These are phyloP conservation scores for Leptinotarsa texana DNA, from an alignment of 1,140 invertebrate genomes.

Conservation along the genomic window DNA sequence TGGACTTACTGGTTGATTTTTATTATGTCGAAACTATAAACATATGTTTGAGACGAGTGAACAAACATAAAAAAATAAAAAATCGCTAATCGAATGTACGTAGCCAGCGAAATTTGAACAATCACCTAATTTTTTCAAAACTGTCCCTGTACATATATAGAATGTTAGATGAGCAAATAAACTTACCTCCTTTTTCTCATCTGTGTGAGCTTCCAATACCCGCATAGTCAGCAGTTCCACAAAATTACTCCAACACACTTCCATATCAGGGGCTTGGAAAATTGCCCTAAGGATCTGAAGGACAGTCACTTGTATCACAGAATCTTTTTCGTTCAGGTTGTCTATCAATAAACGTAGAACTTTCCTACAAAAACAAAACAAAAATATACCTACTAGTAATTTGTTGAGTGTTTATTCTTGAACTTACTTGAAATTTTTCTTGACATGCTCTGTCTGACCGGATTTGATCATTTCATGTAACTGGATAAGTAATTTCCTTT, in stretches of 20 bases:
- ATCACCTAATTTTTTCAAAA: no score
- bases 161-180: not conserved
- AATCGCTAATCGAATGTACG: no score
- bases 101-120: no score
- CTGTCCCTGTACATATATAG: not conserved
- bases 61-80: no score
- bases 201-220: slow-evolving; percentile 82
- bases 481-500: slow-evolving; percentile 52
- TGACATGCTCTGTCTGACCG: slow-evolving; percentile 57
- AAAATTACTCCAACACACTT: slow-evolving; percentile 79
- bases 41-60: no score
- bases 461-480: slow-evolving; percentile 56
- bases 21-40: no score
- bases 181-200: slow-evolving; percentile 74
- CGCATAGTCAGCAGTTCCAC: slow-evolving; percentile 86
- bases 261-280: slow-evolving; percentile 73
- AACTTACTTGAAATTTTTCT: slow-evolving; percentile 62
- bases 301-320: slow-evolving; percentile 72
- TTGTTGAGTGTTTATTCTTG: not conserved
- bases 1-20: no score
- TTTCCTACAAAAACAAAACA: slow-evolving; percentile 57
- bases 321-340: slow-evolving; percentile 69
- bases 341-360: slow-evolving; percentile 76
- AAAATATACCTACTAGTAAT: not conserved
- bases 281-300: slow-evolving; percentile 81